Evolutionary conservation across 2,888 invertebrate species (phyloP).

Genomic region (Euzetes globulus): DNA sequence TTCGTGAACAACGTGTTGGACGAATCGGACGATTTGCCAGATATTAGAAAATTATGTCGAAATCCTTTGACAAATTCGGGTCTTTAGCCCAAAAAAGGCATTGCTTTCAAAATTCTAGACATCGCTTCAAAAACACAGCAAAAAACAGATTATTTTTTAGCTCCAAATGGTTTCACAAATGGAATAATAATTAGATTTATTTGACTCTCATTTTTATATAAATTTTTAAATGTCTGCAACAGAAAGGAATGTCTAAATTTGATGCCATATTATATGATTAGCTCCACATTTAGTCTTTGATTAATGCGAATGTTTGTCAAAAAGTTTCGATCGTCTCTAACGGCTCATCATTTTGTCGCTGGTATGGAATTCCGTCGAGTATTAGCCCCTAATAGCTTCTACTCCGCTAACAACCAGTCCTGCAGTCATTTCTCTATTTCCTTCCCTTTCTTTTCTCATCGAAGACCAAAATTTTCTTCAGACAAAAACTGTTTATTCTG

Average conservation of each 20-base stretch:
- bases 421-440: neutral
- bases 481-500: too few relatives aligned
- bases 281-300: neutral
- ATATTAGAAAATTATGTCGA: neutral
- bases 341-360: constrained; percentile 22
- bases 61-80: constrained; percentile 4
- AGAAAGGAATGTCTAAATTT: neutral
- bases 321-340: constrained; percentile 20
- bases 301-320: constrained; percentile 12
- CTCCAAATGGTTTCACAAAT: neutral
- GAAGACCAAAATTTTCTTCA: too few relatives aligned
- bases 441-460: neutral
- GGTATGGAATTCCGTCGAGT: neutral
- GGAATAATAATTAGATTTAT: neutral
- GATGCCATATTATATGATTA: neutral
- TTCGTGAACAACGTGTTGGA: constrained; percentile 19
- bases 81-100: neutral
- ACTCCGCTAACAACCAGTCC: neutral
- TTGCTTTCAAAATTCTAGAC: neutral
- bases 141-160: neutral
- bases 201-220: neutral
- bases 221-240: neutral
- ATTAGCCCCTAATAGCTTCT: constrained; percentile 13
- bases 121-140: too few relatives aligned
- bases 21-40: constrained; percentile 9